Base-by-base conservation (phyloP, 2,113 vertebrate species). In the Aleadryas rufinucha region DNA sequence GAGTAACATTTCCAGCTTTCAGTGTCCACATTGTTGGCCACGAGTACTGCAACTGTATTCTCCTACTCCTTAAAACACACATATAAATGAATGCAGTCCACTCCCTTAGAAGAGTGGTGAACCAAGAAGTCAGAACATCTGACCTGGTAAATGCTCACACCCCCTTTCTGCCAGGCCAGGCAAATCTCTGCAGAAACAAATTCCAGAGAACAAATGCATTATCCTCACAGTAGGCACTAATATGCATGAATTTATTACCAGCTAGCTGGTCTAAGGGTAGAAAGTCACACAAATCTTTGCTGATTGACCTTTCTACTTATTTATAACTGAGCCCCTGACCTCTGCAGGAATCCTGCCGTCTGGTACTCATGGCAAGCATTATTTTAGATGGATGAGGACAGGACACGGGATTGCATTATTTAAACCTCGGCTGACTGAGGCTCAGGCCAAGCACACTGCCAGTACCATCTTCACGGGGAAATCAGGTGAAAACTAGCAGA, bases 401-500 rank as follows among this genome's bases (percentile, higher is more conserved):
- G 28, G 41, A 45, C 14, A 45, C 5, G 8, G 23, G 35, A 26
- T 10, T 39, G 19, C 1, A 7, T 21, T 45, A 50, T 23, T 74
- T 66, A 65, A 39, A 50, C 33, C 44, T 15, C 15, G 13, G 9
- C 3, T 64, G 33, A 44, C 10, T 8, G 47, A 47, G 47, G 8
- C 13, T 54, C 31, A 53, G 27, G 31, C 16, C 31, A 69, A 35
- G 11, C 1, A 0, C 2, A 13, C 18, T n/a, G 11, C 5, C 50
- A 37, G 14, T 22, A 39, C 18, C 13, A 23, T 11, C 27, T 65
- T 52, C 42, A 78, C 18, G 39, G 30, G 28, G 22, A 78, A 70
- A 74, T 16, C 11, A 17, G 7, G 28, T 19, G 39, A 39, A 71
- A 64, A 64, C 0, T 5, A 49, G 19, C 23, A 59, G 53, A 57